Conservation (phyloP, 2,888 invertebrate genomes). For the Baronia brevicornis region DNA sequence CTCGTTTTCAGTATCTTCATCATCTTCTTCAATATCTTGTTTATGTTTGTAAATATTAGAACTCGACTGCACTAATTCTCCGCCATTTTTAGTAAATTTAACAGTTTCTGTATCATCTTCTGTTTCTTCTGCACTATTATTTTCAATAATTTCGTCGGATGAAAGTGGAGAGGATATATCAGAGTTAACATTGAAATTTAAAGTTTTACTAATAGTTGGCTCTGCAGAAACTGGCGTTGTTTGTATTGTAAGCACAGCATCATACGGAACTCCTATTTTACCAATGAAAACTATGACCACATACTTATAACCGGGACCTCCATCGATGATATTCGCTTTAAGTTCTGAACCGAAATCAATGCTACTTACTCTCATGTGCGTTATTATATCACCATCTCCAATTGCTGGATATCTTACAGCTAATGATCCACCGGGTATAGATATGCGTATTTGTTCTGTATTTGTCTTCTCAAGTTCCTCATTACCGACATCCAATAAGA, state of each 20-base stretch:
- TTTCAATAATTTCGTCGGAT: slow-evolving; percentile 25
- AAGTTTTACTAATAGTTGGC: slow-evolving; percentile 9
- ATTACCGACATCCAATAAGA: slow-evolving; percentile 62
- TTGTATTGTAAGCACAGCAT: slow-evolving; percentile 56
- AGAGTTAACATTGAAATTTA: background rate
- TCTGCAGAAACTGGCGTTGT: slow-evolving; percentile 32
- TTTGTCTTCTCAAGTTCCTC: slow-evolving; percentile 58
- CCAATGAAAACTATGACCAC: slow-evolving; percentile 57
- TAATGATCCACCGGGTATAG: slow-evolving; percentile 58
- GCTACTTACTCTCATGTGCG: slow-evolving; percentile 59
- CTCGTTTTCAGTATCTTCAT: slow-evolving; percentile 17
- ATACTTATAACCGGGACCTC: slow-evolving; percentile 64
- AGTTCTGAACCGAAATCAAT: slow-evolving; percentile 63
- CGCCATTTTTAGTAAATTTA: slow-evolving; percentile 26
- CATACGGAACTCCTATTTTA: slow-evolving; percentile 48
- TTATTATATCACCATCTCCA: slow-evolving; percentile 49
- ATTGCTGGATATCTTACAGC: slow-evolving; percentile 59
- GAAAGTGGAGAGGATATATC: background rate
- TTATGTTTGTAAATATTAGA: slow-evolving; percentile 38
- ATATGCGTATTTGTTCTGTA: slow-evolving; percentile 56
- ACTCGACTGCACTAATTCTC: slow-evolving; percentile 41
- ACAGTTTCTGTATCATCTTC: slow-evolving; percentile 20
- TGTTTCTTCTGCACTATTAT: slow-evolving; percentile 31
- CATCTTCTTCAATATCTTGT: slow-evolving; percentile 27
- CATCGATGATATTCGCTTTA: slow-evolving; percentile 58